A percentile compares a stretch with the other conserved stretches of the same genome.
phyloP scores from a whole-genome alignment of 2,113 vertebrate genomes.

The Eulemur macaco region DNA sequence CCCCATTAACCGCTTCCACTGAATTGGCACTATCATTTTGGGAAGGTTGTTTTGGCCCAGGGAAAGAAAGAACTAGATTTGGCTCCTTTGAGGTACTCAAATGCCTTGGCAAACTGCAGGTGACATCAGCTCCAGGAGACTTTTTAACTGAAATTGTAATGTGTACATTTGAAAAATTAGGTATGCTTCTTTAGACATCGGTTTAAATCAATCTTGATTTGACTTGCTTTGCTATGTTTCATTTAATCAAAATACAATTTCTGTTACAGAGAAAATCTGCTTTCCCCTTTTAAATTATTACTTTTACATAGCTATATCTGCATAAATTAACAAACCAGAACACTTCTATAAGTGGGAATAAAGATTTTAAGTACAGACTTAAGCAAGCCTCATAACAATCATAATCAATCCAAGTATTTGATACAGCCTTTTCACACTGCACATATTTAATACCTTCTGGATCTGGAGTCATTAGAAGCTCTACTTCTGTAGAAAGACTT shows the following conservation, averaged over 20 bases:
- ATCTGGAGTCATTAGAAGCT: constrained; percentile 93
- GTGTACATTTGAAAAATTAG: neutral
- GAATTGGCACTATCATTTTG: constrained; percentile 83
- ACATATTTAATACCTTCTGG: constrained; percentile 90
- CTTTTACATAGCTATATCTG: neutral
- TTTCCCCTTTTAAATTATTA: neutral
- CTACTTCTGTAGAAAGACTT: constrained; percentile 95
- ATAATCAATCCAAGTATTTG: neutral
- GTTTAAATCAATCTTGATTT: neutral
- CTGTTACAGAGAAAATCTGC: neutral
- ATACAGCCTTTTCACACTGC: neutral
- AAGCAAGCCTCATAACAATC: neutral
- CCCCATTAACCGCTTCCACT: constrained; percentile 75
- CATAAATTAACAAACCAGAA: neutral
- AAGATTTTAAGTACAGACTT: neutral
- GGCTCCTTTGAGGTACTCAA: constrained; percentile 87
- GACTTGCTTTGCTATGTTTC: neutral
- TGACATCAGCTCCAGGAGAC: constrained; percentile 90
- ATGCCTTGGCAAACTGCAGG: constrained; percentile 92
- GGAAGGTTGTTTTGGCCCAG: constrained; percentile 87
- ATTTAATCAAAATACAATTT: neutral
- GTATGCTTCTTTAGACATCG: neutral
- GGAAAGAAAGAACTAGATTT: constrained; percentile 92
- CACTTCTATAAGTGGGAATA: neutral
- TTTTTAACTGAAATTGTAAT: constrained; percentile 83